Evolutionary conservation across 2,113 vertebrate species (phyloP), one percentile per base, ranked within the genome.

Genomic region (Chroicocephalus ridibundus): DNA sequence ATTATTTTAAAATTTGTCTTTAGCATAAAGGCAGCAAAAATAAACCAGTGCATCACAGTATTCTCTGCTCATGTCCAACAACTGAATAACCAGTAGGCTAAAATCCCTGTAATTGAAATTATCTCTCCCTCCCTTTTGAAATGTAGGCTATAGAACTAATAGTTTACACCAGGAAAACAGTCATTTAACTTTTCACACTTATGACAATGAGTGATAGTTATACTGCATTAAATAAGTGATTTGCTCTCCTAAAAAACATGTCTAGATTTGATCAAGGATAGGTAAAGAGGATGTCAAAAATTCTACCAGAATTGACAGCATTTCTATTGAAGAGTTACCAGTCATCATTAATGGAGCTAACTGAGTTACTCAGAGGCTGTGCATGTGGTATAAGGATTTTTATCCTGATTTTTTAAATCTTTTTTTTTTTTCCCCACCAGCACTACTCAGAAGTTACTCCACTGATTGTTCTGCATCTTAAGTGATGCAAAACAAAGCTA

Each of bases 111-210:
- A 88, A 78, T 34, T 55, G 85, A 42, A 86, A 86, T 78, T 92
- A 34, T 78, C 9, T 51, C 64, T 84, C 49, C 11, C 62, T 82
- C 52, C 42, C 38, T 86, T n/a, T 74, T 68, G 71, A 86, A 93
- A 75, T 25, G 34, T 22, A 90, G 32, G 31, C 47, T 83, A 81
- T 66, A 68, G 58, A 93, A 80, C 42, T 83, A 95, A 86, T 42
- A 81, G 68, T 88, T 95, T 70, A 81, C 40, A 88, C 14, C 51
- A 55, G 26, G 52, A 96, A 96, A 96, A 96, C 11, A 95, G 29
- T 94, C 6, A 78, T 91, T 95, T 84, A 90, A 71, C 60, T 94
- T 96, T 75, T 84, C 69, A 91, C 32, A 78, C 88, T 93, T 81
- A 93, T 77, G 76, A 90, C 85, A 95, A 91, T 57, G 71, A 95